A percentile compares a stretch with the other conserved stretches of the same genome.
Conservation (phyloP, 2,113 vertebrate genomes). For the Recurvirostra avosetta region DNA sequence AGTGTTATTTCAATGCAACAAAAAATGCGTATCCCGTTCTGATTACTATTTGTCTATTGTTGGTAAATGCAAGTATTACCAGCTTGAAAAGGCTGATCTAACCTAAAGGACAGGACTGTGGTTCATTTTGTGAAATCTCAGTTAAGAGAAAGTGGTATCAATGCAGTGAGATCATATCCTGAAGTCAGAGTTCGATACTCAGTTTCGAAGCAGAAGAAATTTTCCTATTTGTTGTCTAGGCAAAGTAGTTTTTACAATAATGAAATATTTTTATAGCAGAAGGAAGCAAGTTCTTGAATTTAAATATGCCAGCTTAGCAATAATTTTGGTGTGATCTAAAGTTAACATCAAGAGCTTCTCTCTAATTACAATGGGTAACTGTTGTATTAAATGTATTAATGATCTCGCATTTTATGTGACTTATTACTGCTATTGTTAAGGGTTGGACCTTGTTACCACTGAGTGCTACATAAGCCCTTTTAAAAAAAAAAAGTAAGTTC, state of each 20-base stretch:
- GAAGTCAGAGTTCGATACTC: slow-evolving; percentile 10
- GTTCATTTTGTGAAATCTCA: background rate
- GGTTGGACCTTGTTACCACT: background rate
- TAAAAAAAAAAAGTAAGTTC: background rate
- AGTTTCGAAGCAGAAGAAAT: slow-evolving; percentile 14
- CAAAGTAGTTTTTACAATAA: slow-evolving; percentile 14
- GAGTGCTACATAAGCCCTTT: background rate
- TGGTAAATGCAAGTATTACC: background rate
- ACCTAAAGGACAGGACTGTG: background rate
- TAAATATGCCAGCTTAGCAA: background rate
- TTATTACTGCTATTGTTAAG: background rate
- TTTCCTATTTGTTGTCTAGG: slow-evolving; percentile 36
- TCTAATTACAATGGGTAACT: background rate
- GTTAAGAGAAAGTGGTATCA: slow-evolving; percentile 3
- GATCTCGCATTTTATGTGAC: background rate
- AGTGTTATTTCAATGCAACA: background rate
- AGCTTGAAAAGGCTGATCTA: background rate
- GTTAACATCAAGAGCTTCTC: background rate
- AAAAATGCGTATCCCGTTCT: background rate
- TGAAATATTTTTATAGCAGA: background rate
- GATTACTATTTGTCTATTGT: background rate
- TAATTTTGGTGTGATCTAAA: background rate
- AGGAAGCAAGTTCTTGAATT: background rate
- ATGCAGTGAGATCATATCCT: background rate
- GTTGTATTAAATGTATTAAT: background rate